A percentile compares a stretch with the other conserved stretches of the same genome.
Evolutionary conservation across 2,797 vertebrate genomes (phyloP).

Genomic region (Hemitrygon akajei): DNA sequence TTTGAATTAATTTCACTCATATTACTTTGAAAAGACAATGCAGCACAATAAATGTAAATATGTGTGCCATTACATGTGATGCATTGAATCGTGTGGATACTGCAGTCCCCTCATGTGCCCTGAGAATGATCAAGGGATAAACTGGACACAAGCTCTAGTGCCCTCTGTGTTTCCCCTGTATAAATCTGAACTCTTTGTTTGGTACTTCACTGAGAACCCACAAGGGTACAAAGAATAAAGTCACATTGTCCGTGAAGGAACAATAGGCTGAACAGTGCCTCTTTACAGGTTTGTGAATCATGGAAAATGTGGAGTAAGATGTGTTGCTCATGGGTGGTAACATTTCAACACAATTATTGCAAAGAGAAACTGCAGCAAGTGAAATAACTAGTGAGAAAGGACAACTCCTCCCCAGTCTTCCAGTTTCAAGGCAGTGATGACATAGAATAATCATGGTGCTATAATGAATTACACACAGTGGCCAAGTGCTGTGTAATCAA

Average conservation of each 20-base stretch:
- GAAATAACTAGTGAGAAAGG: conserved; percentile 18
- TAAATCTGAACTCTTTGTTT: too few relatives aligned
- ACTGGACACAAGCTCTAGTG: too few relatives aligned
- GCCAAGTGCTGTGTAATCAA: neutral
- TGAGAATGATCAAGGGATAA: too few relatives aligned
- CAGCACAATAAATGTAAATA: too few relatives aligned
- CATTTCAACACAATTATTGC: conserved; percentile 22
- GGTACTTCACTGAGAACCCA: too few relatives aligned
- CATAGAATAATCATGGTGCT: neutral
- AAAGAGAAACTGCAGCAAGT: neutral
- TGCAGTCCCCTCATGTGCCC: too few relatives aligned
- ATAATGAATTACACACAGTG: neutral
- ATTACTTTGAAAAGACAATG: too few relatives aligned
- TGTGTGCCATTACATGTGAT: too few relatives aligned
- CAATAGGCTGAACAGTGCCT: conserved; percentile 17
- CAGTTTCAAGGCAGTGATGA: neutral
- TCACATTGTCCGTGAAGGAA: neutral
- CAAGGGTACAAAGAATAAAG: neutral
- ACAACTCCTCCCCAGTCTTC: neutral
- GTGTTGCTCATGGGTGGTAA: conserved; percentile 2
- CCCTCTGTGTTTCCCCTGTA: too few relatives aligned
- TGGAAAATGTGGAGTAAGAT: neutral
- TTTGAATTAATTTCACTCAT: too few relatives aligned
- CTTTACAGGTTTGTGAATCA: neutral
- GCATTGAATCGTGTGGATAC: too few relatives aligned